Percentiles rank a stretch among this genome's conserved stretches.
phyloP scores from a whole-genome alignment of 2,797 vertebrate species.

The Ispidina lecontei region DNA sequence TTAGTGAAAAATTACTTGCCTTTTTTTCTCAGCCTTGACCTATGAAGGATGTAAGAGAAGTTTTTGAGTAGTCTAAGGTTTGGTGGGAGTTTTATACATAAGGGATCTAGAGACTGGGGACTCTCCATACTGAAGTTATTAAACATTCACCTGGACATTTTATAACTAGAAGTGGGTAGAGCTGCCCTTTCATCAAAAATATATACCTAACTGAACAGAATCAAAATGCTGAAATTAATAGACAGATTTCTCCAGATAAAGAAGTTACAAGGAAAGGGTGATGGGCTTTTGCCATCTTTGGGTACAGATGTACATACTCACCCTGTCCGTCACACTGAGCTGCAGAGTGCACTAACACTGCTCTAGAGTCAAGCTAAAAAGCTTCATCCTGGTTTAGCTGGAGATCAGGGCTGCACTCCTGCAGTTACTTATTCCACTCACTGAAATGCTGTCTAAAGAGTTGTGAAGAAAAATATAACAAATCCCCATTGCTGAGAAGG shows the following conservation, averaged over 20 bases:
- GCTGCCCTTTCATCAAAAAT: background rate
- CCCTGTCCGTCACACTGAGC: accelerated
- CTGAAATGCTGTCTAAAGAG: background rate
- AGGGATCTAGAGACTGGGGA: background rate
- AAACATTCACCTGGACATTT: background rate
- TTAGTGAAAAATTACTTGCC: background rate
- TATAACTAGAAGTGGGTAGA: background rate
- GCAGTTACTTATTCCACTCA: background rate
- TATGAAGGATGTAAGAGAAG: background rate
- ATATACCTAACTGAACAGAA: too few relatives aligned
- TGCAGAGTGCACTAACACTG: background rate
- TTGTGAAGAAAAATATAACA: background rate
- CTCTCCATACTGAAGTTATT: background rate
- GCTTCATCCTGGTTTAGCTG: background rate
- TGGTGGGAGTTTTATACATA: background rate
- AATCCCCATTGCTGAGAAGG: background rate
- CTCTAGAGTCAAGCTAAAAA: background rate
- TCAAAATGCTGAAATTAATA: too few relatives aligned
- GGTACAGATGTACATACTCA: background rate
- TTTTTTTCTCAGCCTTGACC: background rate
- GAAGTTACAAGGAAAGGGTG: background rate
- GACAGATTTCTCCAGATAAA: background rate
- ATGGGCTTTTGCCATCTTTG: background rate
- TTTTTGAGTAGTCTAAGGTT: background rate
- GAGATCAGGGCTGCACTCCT: background rate